phyloP scores from a whole-genome alignment of 2,797 vertebrate genomes.

The Vespertilio murinus region DNA sequence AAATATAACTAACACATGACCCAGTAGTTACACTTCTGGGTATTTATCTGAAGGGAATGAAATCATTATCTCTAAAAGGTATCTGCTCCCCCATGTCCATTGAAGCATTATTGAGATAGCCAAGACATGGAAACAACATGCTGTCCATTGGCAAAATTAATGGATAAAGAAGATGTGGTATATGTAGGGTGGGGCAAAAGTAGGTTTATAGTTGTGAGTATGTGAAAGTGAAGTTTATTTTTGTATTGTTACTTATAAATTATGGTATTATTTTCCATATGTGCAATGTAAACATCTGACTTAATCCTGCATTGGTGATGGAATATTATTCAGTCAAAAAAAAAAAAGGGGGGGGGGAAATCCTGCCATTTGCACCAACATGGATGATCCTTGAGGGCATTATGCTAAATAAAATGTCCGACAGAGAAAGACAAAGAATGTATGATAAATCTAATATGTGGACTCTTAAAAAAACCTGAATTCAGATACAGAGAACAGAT shows the following conservation, averaged over 20 bases:
- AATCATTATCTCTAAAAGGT: background rate
- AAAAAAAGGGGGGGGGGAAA: too few species aligned
- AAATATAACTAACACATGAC: background rate
- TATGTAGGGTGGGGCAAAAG: too few species aligned
- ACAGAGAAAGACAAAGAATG: background rate
- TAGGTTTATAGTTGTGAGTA: background rate
- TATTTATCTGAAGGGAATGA: background rate
- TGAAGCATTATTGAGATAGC: background rate
- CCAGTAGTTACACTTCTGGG: background rate
- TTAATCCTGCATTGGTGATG: background rate
- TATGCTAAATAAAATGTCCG: background rate
- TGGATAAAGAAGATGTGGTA: background rate
- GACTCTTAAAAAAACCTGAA: background rate
- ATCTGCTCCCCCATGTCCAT: background rate
- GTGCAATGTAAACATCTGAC: background rate
- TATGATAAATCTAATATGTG: background rate
- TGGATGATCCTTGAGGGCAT: background rate
- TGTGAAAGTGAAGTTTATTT: background rate
- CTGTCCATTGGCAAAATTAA: background rate
- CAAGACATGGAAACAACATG: background rate
- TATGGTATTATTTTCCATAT: background rate
- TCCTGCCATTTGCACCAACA: background rate
- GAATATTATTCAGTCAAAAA: background rate
- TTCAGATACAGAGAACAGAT: background rate
- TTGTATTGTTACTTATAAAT: background rate